A percentile compares a stretch with the other conserved stretches of the same genome.
These are phyloP conservation scores for Molorchus minor DNA, from an alignment of 2,888 invertebrate species.

Conservation along the genomic window DNA sequence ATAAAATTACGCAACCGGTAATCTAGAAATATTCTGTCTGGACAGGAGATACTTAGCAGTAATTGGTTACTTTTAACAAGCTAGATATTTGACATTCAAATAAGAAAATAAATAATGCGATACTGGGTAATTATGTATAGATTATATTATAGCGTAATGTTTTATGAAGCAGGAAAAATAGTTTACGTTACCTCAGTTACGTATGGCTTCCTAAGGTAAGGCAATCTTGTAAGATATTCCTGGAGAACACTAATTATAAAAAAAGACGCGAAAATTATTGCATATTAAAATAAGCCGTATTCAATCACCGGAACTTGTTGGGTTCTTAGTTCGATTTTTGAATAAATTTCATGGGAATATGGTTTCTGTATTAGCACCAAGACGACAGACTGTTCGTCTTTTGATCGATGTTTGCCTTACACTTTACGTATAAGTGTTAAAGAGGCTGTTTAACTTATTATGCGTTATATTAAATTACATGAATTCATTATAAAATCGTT, in stretches of 20 bases:
- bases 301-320: conserved; percentile 15
- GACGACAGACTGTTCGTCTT: background rate
- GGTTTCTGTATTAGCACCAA: background rate
- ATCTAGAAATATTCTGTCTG: conserved; percentile 21
- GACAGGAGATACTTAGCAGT: conserved; percentile 15
- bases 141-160: conserved; percentile 13
- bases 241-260: conserved; percentile 3
- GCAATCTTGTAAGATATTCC: conserved; percentile 15
- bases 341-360: conserved; percentile 21
- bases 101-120: conserved; percentile 16
- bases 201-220: conserved; percentile 20
- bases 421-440: too few species aligned
- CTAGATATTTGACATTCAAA: conserved; percentile 27
- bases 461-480: too few species aligned
- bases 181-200: conserved; percentile 12
- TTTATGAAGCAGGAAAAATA: conserved; percentile 15
- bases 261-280: conserved; percentile 21
- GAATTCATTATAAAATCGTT: too few species aligned
- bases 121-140: conserved; percentile 11
- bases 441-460: too few species aligned
- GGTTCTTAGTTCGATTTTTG: conserved; percentile 14
- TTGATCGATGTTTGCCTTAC: background rate
- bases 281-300: conserved; percentile 20
- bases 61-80: conserved; percentile 31
- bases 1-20: conserved; percentile 20